Base-by-base conservation (phyloP, 2,113 vertebrate genomes). In the Datnioides undecimradiatus region DNA sequence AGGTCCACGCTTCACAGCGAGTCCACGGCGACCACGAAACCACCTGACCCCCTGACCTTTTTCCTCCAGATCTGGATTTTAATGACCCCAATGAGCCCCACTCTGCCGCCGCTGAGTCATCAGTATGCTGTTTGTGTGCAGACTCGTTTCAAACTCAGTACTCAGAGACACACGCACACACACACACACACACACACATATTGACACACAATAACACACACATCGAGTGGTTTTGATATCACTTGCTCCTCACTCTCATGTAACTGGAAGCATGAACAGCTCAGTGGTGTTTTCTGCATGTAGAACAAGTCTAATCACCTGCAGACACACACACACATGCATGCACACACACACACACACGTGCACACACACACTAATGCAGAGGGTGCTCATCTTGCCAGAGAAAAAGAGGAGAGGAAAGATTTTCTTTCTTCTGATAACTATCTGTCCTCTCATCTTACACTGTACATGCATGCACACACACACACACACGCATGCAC, bases 351-450 rank as follows among this genome's bases (percentile, higher is more conserved):
- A 58, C 49, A 51, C 43, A 25, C 41, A 52, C 59, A 45, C 31
- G 41, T 31, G 34, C 31, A 55, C 31, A 73, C 34, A 64, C 58
- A 13, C 49, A 34, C 33, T 25, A n/a, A 46, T 9, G 36, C 64
- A 64, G 48, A 31, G 66, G 55, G 71, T 2, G 31, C 67, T 83
- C 72, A 38, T 45, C 67, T 76, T 64, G 66, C 68, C 34, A 16
- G 54, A 63, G 31, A 31, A 78, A 77, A 72, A 68, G 46, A 68
- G 64, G 29, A 58, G 69, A 66, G 46, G 59, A 85, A 77, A 78
- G 79, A 80, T 81, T 87, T 81, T 25, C 77, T 85, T 87, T 85
- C 79, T 70, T 65, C 63, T 52, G 85, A 82, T 85, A 49, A 70
- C 48, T 54, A 83, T 80, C 88, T 57, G 27, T 60, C 60, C 45